Conservation (phyloP, 2,888 invertebrate genomes). For the Torymus auratus region DNA sequence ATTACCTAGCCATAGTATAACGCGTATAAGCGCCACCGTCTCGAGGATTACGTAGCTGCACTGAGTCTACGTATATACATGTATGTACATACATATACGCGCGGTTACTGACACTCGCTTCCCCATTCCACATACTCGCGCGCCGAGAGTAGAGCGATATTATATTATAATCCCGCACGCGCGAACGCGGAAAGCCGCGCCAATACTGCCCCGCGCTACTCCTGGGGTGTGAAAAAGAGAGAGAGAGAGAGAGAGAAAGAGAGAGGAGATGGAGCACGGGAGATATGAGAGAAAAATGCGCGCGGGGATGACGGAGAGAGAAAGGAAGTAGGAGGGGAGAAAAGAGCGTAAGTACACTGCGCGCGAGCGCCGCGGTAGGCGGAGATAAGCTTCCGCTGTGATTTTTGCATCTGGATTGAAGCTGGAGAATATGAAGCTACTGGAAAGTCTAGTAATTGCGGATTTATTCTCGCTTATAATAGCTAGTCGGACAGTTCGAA, state of each 20-base stretch:
- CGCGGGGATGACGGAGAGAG: not conserved
- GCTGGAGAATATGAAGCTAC: too few relatives aligned
- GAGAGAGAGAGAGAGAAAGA: not conserved
- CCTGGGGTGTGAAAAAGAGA: conserved; percentile 5
- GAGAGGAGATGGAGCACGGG: not conserved
- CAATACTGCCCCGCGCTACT: too few relatives aligned
- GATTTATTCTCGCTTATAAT: not conserved
- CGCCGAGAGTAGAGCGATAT: conserved; percentile 64
- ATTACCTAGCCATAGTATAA: conserved; percentile 9
- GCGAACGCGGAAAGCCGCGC: too few relatives aligned
- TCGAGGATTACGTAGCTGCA: conserved; percentile 30
- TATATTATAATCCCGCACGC: conserved; percentile 72
- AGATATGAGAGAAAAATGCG: conserved; percentile 13
- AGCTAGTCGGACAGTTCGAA: too few relatives aligned
- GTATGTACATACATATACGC: not conserved
- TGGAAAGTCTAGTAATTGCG: too few relatives aligned
- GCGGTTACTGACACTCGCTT: conserved; percentile 9
- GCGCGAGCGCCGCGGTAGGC: not conserved
- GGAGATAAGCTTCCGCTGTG: not conserved
- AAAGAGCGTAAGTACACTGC: not conserved
- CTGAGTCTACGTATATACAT: not conserved
- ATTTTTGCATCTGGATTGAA: too few relatives aligned
- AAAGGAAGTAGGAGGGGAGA: not conserved
- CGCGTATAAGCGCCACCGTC: conserved; percentile 29
- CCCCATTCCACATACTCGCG: conserved; percentile 31